Evolutionary conservation across 2,888 invertebrate species (phyloP), one percentile per base, ranked within the genome.

Genomic region (Conistra vaccinii): DNA sequence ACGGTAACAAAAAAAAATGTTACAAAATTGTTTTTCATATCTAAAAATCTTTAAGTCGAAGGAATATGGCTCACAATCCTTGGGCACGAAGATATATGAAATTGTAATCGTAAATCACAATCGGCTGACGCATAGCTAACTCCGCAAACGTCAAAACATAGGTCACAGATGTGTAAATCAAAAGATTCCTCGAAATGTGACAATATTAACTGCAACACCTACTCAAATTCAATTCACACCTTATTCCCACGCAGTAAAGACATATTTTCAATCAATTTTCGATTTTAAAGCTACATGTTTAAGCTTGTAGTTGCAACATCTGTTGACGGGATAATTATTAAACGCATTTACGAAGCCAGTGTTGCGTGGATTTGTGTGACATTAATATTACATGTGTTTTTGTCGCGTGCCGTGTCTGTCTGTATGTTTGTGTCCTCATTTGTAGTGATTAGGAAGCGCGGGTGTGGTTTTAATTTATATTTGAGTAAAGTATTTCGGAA

Each of bases 111-210:
- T 89, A 89, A 89, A 91, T 91, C 89, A 89, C 80, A 76, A 86
- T 85, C 61, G 73, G 78, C 68, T 85, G 87, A 88, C 88, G 76
- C 85, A 80, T 85, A 85, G 83, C 87, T 85, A 82, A 84, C 87
- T 89, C 81, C 79, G 85, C 77, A 80, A 85, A 89, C 84, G 91
- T 91, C 91, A 91, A 89, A 91, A 91, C 90, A 90, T 84, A 87
- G 88, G 88, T 89, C 88, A 83, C 85, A 78, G 75, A 81, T 80
- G 82, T 80, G 82, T 90, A 89, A 90, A 91, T 91, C 90, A 88
- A 83, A 76, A 85, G 84, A 83, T 89, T 85, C 82, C 87, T 75
- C 57, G 77, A 87, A 88, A 82, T 74, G 62, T 53, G 45, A 66
- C 83, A 75, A 73, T 72, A 66, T 65, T 73, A 70, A 53, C 17